Conservation (phyloP, 1,140 invertebrate genomes). For the Bombus confusus region DNA sequence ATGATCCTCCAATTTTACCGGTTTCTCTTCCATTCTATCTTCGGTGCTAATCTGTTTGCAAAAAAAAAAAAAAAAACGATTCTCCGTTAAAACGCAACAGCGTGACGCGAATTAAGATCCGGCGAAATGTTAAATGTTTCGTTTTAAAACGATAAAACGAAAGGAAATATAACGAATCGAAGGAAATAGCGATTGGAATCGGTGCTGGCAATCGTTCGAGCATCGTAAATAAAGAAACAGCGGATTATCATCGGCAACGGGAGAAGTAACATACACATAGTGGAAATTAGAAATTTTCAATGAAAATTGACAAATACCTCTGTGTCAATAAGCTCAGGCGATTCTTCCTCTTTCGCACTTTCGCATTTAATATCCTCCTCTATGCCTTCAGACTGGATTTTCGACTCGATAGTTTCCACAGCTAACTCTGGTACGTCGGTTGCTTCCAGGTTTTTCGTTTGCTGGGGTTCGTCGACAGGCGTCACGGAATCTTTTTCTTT, state of each 20-base stretch:
- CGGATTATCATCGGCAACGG: too few relatives aligned
- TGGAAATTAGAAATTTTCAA: too few relatives aligned
- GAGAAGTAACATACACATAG: background rate
- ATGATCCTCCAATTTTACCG: background rate
- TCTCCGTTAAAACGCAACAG: background rate
- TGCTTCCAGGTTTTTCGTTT: conserved; percentile 38
- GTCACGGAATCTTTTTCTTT: conserved; percentile 69
- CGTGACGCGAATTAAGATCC: background rate
- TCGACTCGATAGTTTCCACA: conserved; percentile 16
- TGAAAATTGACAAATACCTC: conserved; percentile 44
- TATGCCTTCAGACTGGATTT: conserved; percentile 25
- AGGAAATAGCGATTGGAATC: too few relatives aligned
- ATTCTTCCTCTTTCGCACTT: conserved; percentile 26
- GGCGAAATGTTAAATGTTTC: too few relatives aligned
- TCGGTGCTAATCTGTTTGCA: conserved; percentile 51
- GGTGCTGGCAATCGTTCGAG: accelerated
- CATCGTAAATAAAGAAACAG: too few relatives aligned
- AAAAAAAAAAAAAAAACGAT: background rate
- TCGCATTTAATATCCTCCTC: conserved; percentile 54
- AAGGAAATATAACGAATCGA: background rate
- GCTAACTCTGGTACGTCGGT: conserved; percentile 6
- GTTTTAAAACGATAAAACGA: background rate
- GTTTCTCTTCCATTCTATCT: background rate
- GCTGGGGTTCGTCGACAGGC: conserved; percentile 35
- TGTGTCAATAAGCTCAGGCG: conserved; percentile 55